phyloP scores from a whole-genome alignment of 2,113 vertebrate species.

The Gobiocypris rarus region DNA sequence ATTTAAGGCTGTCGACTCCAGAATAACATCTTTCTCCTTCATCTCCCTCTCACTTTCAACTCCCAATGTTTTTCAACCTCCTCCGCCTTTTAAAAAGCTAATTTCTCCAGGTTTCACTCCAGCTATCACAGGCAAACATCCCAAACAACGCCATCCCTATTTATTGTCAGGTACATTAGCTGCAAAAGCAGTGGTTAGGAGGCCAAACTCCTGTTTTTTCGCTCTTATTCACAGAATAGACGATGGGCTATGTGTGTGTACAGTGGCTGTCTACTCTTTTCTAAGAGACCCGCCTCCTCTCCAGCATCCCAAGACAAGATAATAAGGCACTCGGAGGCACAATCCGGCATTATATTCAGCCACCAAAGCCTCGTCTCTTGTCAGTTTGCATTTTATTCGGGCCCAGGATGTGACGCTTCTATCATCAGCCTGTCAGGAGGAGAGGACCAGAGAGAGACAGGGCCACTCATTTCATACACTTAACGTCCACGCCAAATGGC shows the following conservation, averaged over 20 bases:
- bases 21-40: constrained; percentile 69
- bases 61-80: constrained; percentile 62
- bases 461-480: constrained; percentile 99
- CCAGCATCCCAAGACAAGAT: constrained; percentile 99
- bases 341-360: constrained; percentile 99
- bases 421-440: constrained; percentile 99
- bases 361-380: constrained; percentile 99
- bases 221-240: constrained; percentile 7
- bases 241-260: constrained; percentile 79
- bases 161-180: constrained; percentile 98
- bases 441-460: constrained; percentile 89
- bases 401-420: constrained; percentile 97
- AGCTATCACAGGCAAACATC: constrained; percentile 92
- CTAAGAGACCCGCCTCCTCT: constrained; percentile 94
- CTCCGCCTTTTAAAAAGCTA: constrained; percentile 83
- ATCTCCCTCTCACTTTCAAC: constrained; percentile 65
- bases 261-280: constrained; percentile 91
- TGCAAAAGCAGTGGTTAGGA: constrained; percentile 98
- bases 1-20: constrained; percentile 37
- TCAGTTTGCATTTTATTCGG: constrained; percentile 99
- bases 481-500: constrained; percentile 98
- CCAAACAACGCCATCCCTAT: constrained; percentile 84
- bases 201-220: constrained; percentile 84
- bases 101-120: constrained; percentile 93
- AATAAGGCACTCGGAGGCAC: constrained; percentile 99